A percentile compares a stretch with the other conserved stretches of the same genome.
phyloP scores from a whole-genome alignment of 2,113 vertebrate genomes.

The Astur gentilis region DNA sequence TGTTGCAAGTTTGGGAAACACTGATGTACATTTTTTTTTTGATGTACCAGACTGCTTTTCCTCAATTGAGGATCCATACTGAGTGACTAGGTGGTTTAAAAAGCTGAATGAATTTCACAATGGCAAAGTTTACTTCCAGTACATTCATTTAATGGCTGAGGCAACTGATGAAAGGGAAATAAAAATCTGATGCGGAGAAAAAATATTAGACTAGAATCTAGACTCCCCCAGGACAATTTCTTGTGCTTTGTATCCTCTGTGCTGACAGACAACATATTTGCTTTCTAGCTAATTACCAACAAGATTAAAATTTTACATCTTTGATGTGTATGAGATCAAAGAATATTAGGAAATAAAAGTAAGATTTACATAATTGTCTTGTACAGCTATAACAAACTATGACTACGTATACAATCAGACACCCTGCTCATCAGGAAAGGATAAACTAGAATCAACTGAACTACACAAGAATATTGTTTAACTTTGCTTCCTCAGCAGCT shows the following conservation, averaged over 20 bases:
- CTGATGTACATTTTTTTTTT: conserved; percentile 19
- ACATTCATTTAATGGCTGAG: conserved; percentile 47
- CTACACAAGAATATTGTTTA: not conserved
- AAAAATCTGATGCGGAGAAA: conserved; percentile 49
- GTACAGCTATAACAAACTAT: conserved; percentile 49
- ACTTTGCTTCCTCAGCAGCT: not conserved
- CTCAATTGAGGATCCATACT: conserved; percentile 28
- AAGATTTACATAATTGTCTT: conserved; percentile 63
- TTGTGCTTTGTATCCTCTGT: conserved; percentile 49
- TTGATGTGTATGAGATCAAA: conserved; percentile 63
- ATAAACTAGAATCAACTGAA: not conserved
- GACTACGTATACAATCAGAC: not conserved
- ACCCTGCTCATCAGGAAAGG: not conserved
- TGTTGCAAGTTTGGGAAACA: conserved; percentile 25
- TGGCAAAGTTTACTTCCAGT: conserved; percentile 40
- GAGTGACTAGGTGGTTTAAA: conserved; percentile 34
- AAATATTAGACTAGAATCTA: conserved; percentile 44
- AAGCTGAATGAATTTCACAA: conserved; percentile 50
- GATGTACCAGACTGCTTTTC: not conserved
- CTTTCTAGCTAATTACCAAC: conserved; percentile 59
- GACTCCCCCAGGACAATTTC: conserved; percentile 56
- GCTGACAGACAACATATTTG: conserved; percentile 55
- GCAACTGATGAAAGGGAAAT: conserved; percentile 51
- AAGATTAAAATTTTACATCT: conserved; percentile 59
- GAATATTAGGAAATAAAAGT: conserved; percentile 63